Conservation (phyloP, 2,113 vertebrate species). For the Laticauda laticaudata region DNA sequence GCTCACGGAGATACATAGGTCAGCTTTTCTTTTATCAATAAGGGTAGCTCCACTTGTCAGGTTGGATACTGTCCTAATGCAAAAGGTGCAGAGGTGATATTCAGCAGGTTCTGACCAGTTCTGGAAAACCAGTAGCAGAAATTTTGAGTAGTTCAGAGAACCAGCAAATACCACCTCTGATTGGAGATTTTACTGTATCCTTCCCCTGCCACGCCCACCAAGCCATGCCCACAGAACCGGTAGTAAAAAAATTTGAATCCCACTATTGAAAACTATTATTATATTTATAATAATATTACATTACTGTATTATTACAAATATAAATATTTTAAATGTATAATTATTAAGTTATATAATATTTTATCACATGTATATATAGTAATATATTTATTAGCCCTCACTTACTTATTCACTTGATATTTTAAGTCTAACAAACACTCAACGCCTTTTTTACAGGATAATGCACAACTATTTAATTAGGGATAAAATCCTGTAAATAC, state of each 20-base stretch:
- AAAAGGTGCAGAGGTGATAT: background rate
- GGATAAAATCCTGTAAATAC: background rate
- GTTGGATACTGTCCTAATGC: background rate
- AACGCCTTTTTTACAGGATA: background rate
- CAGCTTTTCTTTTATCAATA: too few species aligned
- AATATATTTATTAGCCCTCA: background rate
- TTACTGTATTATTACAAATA: too few species aligned
- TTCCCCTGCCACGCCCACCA: too few species aligned
- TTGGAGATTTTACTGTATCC: too few species aligned
- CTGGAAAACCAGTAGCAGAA: too few species aligned
- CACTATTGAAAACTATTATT: background rate
- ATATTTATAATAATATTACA: background rate
- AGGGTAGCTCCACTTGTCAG: background rate
- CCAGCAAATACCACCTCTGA: too few species aligned
- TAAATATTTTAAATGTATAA: background rate
- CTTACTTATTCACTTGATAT: background rate
- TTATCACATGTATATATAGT: background rate
- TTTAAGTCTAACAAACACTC: background rate
- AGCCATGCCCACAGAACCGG: too few species aligned
- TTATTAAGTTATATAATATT: background rate
- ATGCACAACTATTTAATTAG: background rate
- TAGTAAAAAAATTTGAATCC: too few species aligned
- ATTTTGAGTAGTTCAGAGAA: too few species aligned
- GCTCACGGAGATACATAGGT: too few species aligned
- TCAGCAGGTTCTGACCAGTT: too few species aligned